Evolutionary conservation across 2,888 invertebrate species (phyloP), one percentile per base, ranked within the genome.

Genomic region (Gisinianus flammeolus): DNA sequence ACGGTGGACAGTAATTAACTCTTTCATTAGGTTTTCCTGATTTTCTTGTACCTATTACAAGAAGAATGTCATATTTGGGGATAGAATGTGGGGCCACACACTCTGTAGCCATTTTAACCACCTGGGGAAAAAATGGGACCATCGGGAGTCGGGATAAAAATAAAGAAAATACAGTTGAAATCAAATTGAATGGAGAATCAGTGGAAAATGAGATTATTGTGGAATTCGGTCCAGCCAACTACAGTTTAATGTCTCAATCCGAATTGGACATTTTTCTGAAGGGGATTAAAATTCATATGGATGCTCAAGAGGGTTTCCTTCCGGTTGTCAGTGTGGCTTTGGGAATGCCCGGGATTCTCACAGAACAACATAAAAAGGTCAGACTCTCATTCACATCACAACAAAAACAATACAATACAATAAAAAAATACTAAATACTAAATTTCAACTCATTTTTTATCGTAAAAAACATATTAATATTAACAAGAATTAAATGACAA

Each of bases 281-380:
- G 2, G 24, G 70, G 12, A 33, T 82, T 1, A 73, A 69, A n/a
- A 22, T 62, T 5, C n/a, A 16, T 30, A 10, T 12, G 1, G 12
- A n/a, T 4, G 30, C 4, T 3, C 16, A 19, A 31, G 31, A 31
- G 16, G 12, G 22, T n/a, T 3, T 16, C 22, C 31, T 5, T 1
- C 8, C 31, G 4, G 30, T 84, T n/a, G 6, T 19, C 10, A 76
- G 72, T 31, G 22, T 82, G 19, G 82, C 81, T 6, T 78, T 83
- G 67, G 84, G 82, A 24, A 82, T 84, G 83, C 82, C 84, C 1
- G 84, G 84, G 2, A 80, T 84, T 70, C 62, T 82, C 8, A 77
- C 78, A 6, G 78, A 68, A 0, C 30, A 54, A 6, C 82, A 82
- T 26, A 79, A 80, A 70, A 66, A 79, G 58, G 84, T 84, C 79